Conservation (phyloP, 2,888 invertebrate species). For the Notocelia uddmanniana region DNA sequence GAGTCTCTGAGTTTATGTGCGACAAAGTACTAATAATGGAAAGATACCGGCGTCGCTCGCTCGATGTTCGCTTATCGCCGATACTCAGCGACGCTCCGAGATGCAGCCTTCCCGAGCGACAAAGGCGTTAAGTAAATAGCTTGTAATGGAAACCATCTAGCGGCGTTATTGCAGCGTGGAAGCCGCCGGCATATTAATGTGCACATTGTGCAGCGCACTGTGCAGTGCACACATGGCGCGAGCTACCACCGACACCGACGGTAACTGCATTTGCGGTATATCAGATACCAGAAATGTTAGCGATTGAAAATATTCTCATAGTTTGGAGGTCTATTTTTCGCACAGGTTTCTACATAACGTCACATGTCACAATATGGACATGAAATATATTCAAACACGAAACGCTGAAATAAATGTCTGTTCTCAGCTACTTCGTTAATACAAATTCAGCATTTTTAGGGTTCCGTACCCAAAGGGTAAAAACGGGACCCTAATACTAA, state of each 20-base stretch:
- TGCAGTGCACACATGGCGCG: not conserved
- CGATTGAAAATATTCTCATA: not conserved
- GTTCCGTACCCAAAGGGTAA: no score
- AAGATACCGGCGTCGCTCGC: conserved; percentile 2
- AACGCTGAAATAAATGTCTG: no score
- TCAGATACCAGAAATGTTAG: not conserved
- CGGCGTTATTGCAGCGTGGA: conserved; percentile 1
- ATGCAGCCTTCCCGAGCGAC: not conserved
- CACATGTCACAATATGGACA: no score
- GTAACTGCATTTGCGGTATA: not conserved
- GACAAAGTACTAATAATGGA: conserved; percentile 1
- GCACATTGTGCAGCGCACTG: not conserved
- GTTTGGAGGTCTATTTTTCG: not conserved
- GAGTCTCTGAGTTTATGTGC: not conserved
- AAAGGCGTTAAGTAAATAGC: conserved; percentile 4
- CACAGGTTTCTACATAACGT: not conserved
- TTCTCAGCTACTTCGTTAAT: no score
- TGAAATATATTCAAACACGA: no score
- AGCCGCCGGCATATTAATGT: conserved; percentile 2
- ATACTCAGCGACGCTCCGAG: not conserved
- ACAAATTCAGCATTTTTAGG: no score
- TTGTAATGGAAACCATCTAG: conserved; percentile 1
- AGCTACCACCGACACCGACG: not conserved
- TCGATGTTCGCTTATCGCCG: conserved; percentile 4
- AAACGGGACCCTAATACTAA: no score